Percentiles rank a stretch among this genome's conserved stretches.
Evolutionary conservation across 2,113 vertebrate species (phyloP).

Genomic region (Zosterops lateralis): DNA sequence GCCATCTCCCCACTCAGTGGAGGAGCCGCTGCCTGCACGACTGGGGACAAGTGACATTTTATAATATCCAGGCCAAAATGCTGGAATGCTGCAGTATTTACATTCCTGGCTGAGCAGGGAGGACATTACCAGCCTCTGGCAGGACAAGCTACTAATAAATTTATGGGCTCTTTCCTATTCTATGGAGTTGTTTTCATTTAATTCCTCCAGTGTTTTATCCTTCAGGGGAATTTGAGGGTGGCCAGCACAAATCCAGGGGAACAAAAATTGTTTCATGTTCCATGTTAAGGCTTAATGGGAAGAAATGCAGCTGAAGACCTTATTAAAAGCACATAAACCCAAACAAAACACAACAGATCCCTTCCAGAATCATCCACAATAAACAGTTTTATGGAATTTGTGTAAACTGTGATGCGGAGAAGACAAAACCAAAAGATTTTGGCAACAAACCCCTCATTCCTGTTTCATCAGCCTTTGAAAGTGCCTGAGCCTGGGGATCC

Average conservation of each 20-base stretch:
- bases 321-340: not conserved
- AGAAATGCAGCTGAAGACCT: not conserved
- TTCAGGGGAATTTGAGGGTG: not conserved
- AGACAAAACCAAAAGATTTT: not conserved
- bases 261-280: not conserved
- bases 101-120: not conserved
- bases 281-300: not conserved
- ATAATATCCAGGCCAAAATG: not conserved
- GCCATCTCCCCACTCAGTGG: not conserved
- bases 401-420: not conserved
- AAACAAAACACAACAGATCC: not conserved
- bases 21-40: not conserved
- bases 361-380: not conserved
- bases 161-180: not conserved
- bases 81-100: not conserved
- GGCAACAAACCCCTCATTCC: not conserved
- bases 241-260: not conserved
- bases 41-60: not conserved
- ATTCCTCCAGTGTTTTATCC: not conserved
- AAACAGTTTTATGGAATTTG: not conserved
- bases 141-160: not conserved
- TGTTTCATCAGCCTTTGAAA: not conserved
- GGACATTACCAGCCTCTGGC: not conserved
- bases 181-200: not conserved
- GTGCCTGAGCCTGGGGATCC: not conserved